phyloP scores from a whole-genome alignment of 2,113 vertebrate species.

The Odobenus rosmarus region DNA sequence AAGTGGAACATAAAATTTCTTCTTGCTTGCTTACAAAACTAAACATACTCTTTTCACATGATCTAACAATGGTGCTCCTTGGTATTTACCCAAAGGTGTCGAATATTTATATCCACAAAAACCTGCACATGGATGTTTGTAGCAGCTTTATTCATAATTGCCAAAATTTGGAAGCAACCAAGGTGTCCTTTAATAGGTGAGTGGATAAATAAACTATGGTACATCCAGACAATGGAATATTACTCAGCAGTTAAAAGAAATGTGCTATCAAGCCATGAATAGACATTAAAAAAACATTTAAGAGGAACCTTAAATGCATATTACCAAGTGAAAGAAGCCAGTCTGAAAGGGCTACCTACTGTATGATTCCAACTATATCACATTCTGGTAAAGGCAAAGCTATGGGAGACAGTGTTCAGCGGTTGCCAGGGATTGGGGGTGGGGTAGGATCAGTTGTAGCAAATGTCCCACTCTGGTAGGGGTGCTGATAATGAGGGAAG shows the following conservation, averaged over 20 bases:
- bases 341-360: not conserved
- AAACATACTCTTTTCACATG: not conserved
- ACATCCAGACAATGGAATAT: not conserved
- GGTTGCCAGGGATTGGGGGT: not conserved
- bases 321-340: not conserved
- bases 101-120: not conserved
- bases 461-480: not conserved
- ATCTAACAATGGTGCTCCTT: not conserved
- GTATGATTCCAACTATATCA: not conserved
- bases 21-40: not conserved
- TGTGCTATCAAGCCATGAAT: not conserved
- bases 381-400: not conserved
- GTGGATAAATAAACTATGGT: not conserved
- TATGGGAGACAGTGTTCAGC: not conserved
- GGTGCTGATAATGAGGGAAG: not conserved
- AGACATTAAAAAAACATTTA: not conserved
- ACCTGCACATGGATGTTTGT: not conserved
- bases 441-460: not conserved
- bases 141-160: not conserved
- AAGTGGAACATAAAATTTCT: not conserved
- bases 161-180: not conserved
- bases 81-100: not conserved
- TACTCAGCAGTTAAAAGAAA: not conserved
- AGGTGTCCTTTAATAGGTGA: not conserved
- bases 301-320: not conserved